These are phyloP conservation scores for Nysson spinosus DNA, from an alignment of 2,888 invertebrate species.

Conservation along the genomic window DNA sequence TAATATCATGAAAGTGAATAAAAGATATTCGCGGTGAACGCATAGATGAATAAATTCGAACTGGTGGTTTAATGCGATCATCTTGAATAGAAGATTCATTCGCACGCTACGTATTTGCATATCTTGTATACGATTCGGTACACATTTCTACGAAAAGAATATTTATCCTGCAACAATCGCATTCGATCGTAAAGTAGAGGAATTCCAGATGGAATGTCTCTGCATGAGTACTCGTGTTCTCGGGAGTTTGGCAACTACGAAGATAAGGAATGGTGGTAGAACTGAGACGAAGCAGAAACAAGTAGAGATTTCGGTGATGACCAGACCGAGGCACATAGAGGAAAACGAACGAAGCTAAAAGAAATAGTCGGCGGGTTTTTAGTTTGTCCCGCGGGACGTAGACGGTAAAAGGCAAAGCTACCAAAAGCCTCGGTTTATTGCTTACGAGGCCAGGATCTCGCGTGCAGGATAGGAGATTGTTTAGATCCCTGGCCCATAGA, in stretches of 20 bases:
- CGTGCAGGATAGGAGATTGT: constrained; percentile 58
- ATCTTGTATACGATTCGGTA: neutral
- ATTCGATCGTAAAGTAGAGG: too few species aligned
- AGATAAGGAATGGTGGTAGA: constrained; percentile 19
- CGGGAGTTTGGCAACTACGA: too few species aligned
- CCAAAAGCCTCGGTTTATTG: constrained; percentile 62
- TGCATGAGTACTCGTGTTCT: too few species aligned
- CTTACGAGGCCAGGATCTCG: constrained; percentile 49
- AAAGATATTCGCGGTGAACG: constrained; percentile 38
- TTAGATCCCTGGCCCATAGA: constrained; percentile 64
- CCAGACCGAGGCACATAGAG: constrained; percentile 28
- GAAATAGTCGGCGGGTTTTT: constrained; percentile 56
- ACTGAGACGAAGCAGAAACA: constrained; percentile 33
- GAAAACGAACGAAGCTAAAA: constrained; percentile 44
- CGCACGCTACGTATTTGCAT: neutral
- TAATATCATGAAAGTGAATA: constrained; percentile 24
- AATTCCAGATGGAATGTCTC: too few species aligned
- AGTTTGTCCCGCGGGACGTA: constrained; percentile 43
- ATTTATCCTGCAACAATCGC: too few species aligned
- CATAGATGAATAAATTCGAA: constrained; percentile 41
- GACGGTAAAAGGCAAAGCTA: constrained; percentile 57
- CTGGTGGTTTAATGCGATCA: constrained; percentile 15
- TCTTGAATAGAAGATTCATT: constrained; percentile 16
- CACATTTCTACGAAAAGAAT: too few species aligned
- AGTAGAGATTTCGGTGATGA: constrained; percentile 42